Evolutionary conservation across 2,888 invertebrate genomes (phyloP).

Genomic region (Eudemis profundana): DNA sequence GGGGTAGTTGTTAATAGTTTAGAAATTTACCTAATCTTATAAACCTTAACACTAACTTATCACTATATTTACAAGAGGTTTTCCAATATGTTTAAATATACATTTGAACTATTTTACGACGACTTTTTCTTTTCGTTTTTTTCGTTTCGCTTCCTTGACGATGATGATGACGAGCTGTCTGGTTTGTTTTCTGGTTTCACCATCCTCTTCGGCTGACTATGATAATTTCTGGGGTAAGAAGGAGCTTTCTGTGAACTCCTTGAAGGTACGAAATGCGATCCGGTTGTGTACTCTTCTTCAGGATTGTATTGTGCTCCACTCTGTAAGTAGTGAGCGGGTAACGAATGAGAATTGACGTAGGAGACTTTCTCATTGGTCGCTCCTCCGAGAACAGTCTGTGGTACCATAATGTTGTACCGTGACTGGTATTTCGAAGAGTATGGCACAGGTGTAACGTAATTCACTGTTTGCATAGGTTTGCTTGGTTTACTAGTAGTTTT

Average conservation of each 20-base stretch:
- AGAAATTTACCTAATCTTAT: background rate
- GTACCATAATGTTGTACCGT: slow-evolving; percentile 76
- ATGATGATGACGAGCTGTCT: slow-evolving; percentile 48
- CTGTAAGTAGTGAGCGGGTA: slow-evolving; percentile 63
- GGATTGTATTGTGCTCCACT: slow-evolving; percentile 60
- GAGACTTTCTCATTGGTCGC: slow-evolving; percentile 71
- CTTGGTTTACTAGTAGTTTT: slow-evolving; percentile 61
- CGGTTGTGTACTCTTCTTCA: slow-evolving; percentile 67
- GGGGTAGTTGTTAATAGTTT: slow-evolving; percentile 8
- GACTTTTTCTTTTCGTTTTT: slow-evolving; percentile 62
- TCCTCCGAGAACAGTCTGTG: slow-evolving; percentile 70
- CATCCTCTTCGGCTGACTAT: slow-evolving; percentile 75
- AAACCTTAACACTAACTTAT: slow-evolving; percentile 25
- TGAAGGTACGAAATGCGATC: slow-evolving; percentile 63
- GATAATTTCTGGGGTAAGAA: slow-evolving; percentile 73
- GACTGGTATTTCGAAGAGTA: slow-evolving; percentile 71
- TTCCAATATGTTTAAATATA: slow-evolving; percentile 11
- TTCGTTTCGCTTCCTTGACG: slow-evolving; percentile 58
- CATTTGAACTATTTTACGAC: slow-evolving; percentile 49
- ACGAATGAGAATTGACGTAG: slow-evolving; percentile 74
- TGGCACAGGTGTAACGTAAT: slow-evolving; percentile 78
- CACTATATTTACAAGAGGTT: slow-evolving; percentile 39
- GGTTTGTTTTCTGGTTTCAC: slow-evolving; percentile 63
- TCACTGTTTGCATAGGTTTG: slow-evolving; percentile 68
- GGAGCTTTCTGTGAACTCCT: slow-evolving; percentile 65